Conservation (phyloP, 2,113 vertebrate species). For the Python bivittatus region DNA sequence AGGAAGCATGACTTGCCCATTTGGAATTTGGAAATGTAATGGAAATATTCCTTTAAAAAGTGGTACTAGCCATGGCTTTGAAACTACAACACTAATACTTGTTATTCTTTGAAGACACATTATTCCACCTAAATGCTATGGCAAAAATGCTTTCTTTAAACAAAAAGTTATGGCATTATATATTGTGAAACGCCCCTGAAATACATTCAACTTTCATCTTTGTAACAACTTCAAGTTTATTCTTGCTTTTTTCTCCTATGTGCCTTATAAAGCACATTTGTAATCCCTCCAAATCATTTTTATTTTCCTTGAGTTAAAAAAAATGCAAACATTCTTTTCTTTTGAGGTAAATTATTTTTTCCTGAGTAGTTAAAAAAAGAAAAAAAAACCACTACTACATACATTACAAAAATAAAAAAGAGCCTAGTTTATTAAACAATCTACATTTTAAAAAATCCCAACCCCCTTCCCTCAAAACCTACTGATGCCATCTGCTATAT, state of each 20-base stretch:
- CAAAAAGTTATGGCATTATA: constrained; percentile 61
- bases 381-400: constrained; percentile 79
- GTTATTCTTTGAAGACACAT: constrained; percentile 73
- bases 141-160: constrained; percentile 71
- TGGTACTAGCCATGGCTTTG: constrained; percentile 47
- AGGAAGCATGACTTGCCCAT: background rate
- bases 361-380: constrained; percentile 93
- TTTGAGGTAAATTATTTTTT: constrained; percentile 95
- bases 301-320: constrained; percentile 49
- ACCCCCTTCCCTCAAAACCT: constrained; percentile 46
- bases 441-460: constrained; percentile 66
- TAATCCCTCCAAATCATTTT: constrained; percentile 49
- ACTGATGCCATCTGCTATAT: constrained; percentile 38
- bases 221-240: constrained; percentile 91
- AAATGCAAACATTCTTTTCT: constrained; percentile 61
- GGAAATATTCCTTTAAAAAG: constrained; percentile 69
- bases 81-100: constrained; percentile 64
- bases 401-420: constrained; percentile 81
- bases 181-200: constrained; percentile 79
- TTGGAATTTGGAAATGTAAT: background rate
- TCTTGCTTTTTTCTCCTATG: constrained; percentile 50
- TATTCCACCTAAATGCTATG: constrained; percentile 80
- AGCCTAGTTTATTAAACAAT: constrained; percentile 81
- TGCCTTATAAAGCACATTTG: constrained; percentile 60
- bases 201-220: constrained; percentile 96